Percentiles rank a stretch among this genome's conserved stretches.
These are phyloP conservation scores for Ondatra zibethicus DNA, from an alignment of 2,113 vertebrate genomes.

Conservation along the genomic window DNA sequence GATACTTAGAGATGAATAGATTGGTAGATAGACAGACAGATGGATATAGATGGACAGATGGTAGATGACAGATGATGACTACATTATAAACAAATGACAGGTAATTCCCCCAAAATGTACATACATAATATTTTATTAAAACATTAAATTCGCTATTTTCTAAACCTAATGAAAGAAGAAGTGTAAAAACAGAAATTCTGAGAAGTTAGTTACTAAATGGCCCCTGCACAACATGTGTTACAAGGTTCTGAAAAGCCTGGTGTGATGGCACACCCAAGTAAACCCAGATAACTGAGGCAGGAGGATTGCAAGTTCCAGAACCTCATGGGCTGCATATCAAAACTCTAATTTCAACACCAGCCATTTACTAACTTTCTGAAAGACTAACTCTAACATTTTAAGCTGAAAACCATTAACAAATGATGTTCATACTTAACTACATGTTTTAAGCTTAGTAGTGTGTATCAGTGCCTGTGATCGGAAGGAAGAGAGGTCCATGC, in stretches of 20 bases:
- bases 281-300: not conserved
- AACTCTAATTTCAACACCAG: not conserved
- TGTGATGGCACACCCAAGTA: not conserved
- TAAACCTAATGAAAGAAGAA: constrained; percentile 15
- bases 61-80: not conserved
- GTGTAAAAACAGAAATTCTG: not conserved
- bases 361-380: not conserved
- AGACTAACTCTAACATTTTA: not conserved
- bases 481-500: not conserved
- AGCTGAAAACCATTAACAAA: not conserved
- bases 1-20: not conserved
- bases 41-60: not conserved
- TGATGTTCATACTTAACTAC: not conserved
- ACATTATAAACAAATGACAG: not conserved
- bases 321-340: not conserved
- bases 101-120: not conserved
- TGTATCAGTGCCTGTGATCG: not conserved
- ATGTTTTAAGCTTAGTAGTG: not conserved
- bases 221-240: not conserved
- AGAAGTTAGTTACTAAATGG: not conserved
- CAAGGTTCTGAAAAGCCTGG: not conserved
- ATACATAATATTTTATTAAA: not conserved
- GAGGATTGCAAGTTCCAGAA: not conserved
- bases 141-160: not conserved
- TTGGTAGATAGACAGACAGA: not conserved